Conservation (phyloP, 2,113 vertebrate genomes). For the Zosterops pallidus region DNA sequence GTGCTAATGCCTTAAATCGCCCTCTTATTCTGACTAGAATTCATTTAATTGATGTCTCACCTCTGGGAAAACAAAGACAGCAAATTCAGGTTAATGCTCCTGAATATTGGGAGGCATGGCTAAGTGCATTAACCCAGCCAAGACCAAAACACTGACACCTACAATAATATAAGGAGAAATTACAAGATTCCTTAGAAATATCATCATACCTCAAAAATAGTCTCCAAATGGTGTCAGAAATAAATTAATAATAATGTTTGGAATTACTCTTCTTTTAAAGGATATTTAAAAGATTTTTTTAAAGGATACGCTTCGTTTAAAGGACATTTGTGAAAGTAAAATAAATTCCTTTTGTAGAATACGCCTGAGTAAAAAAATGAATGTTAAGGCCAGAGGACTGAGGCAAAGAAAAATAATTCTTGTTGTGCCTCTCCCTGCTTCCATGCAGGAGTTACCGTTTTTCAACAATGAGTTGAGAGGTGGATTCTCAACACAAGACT, state of each 20-base stretch:
- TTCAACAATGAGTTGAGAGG: background rate
- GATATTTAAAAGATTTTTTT: no score
- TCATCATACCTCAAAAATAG: background rate
- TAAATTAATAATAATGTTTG: background rate
- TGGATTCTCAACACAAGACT: background rate
- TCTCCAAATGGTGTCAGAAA: background rate
- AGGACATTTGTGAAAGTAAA: background rate
- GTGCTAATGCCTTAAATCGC: constrained; percentile 61
- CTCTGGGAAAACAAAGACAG: constrained; percentile 61
- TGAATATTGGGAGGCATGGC: background rate
- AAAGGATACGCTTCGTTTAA: background rate
- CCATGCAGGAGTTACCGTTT: background rate
- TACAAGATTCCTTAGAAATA: background rate
- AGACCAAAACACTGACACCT: background rate
- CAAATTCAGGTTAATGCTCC: background rate
- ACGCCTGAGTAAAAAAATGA: background rate
- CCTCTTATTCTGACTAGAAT: constrained; percentile 48
- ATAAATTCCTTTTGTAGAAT: background rate
- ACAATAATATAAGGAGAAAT: background rate
- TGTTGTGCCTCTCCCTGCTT: background rate
- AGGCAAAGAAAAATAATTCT: background rate
- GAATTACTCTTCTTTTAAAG: background rate
- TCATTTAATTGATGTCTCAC: constrained; percentile 52
- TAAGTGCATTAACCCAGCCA: background rate
- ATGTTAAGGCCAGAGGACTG: background rate